Percentiles rank a stretch among this genome's conserved stretches.
Conservation (phyloP, 2,797 vertebrate species). For the Catharus ustulatus region DNA sequence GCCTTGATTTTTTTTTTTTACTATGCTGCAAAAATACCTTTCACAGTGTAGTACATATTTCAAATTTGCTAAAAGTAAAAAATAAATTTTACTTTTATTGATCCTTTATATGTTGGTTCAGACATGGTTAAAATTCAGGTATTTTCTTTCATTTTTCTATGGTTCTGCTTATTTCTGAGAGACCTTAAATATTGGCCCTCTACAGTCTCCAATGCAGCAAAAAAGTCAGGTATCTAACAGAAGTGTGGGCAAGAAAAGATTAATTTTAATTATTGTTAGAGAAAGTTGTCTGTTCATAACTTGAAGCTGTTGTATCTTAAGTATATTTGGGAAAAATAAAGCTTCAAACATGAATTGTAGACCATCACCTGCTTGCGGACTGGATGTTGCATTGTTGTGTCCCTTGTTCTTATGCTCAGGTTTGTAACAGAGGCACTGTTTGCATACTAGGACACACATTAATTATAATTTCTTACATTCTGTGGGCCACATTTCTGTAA, state of each 20-base stretch:
- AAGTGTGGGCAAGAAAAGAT: neutral
- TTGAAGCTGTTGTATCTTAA: neutral
- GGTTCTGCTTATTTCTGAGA: neutral
- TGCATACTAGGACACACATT: neutral
- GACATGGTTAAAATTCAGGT: neutral
- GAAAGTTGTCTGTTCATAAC: neutral
- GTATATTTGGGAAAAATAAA: neutral
- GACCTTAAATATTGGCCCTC: neutral
- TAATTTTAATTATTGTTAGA: neutral
- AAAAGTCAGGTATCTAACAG: neutral
- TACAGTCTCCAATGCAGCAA: neutral
- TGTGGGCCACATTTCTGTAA: neutral
- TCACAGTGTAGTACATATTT: neutral
- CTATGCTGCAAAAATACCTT: neutral
- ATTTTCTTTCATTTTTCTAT: neutral
- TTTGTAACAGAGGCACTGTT: neutral
- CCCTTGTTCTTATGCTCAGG: neutral
- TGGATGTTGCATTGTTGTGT: neutral
- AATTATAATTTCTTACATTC: neutral
- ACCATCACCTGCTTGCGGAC: neutral
- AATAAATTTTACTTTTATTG: neutral
- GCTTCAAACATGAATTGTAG: neutral
- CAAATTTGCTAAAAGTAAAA: neutral
- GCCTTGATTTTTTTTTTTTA: neutral
- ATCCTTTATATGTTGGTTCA: neutral